These are phyloP conservation scores for Drosophila serrata DNA, from an alignment of 1,140 invertebrate genomes.

Conservation along the genomic window DNA sequence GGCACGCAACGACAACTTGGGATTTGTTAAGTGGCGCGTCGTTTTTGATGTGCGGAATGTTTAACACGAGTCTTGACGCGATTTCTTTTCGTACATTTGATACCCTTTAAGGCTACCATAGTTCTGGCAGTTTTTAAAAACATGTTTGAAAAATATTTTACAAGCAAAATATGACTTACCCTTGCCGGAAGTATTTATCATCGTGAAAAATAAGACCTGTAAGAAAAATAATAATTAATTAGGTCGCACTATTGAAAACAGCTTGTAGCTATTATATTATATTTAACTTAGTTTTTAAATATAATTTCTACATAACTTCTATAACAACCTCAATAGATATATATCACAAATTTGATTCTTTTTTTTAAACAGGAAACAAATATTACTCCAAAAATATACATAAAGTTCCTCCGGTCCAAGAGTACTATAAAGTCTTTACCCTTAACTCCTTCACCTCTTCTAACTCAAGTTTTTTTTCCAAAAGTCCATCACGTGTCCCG, in stretches of 20 bases:
- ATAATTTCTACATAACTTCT: no score
- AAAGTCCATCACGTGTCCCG: constrained; percentile 69
- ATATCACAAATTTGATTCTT: not conserved
- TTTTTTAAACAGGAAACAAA: not conserved
- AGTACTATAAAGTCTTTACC: not conserved
- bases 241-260: no score
- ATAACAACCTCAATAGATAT: no score
- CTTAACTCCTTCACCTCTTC: not conserved
- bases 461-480: constrained; percentile 13
- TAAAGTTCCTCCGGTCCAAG: not conserved
- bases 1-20: constrained; percentile 82
- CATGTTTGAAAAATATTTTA: not conserved
- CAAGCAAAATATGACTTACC: not conserved
- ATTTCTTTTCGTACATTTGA: not conserved
- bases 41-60: constrained; percentile 73
- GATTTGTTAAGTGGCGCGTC: constrained; percentile 81
- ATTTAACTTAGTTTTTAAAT: no score
- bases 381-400: not conserved
- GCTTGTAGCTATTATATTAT: no score
- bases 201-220: not conserved
- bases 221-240: not conserved
- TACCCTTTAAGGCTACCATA: not conserved
- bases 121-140: not conserved
- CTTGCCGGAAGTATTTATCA: not conserved
- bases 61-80: constrained; percentile 28